These are phyloP conservation scores for Mimumesa dahlbomi DNA, from an alignment of 2,888 invertebrate species.

Conservation along the genomic window DNA sequence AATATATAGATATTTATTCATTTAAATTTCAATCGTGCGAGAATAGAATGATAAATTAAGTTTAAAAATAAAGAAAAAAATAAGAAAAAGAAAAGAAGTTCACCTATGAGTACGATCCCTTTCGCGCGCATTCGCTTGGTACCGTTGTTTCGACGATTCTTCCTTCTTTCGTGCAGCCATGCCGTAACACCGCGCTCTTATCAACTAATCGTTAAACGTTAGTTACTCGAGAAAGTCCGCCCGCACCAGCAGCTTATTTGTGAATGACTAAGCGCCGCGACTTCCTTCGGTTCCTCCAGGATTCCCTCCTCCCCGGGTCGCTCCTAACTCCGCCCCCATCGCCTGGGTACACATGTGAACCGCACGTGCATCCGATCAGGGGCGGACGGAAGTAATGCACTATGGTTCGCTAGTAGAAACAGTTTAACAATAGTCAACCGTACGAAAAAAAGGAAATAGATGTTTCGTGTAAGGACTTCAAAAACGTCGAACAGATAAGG, in stretches of 20 bases:
- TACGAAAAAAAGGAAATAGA: background rate
- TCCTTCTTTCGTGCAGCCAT: constrained; percentile 54
- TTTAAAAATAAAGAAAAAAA: too few relatives aligned
- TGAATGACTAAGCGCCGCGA: constrained; percentile 48
- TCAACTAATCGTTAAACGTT: constrained; percentile 21
- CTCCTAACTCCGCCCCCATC: constrained; percentile 21
- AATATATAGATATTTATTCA: too few relatives aligned
- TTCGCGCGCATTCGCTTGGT: constrained; percentile 91
- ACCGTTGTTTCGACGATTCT: constrained; percentile 83
- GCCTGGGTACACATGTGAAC: constrained; percentile 51
- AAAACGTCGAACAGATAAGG: too few relatives aligned
- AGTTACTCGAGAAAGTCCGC: constrained; percentile 11
- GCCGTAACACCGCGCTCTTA: constrained; percentile 6
- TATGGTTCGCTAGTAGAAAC: constrained; percentile 16
- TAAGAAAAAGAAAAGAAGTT: constrained; percentile 63
- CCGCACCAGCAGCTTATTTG: constrained; percentile 26
- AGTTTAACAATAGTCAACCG: constrained; percentile 3
- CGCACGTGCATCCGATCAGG: constrained; percentile 57
- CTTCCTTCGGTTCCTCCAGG: constrained; percentile 38
- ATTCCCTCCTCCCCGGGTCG: constrained; percentile 38
- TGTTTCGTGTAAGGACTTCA: too few relatives aligned
- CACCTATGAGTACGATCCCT: constrained; percentile 92
- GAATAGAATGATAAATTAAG: background rate
- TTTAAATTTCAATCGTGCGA: too few relatives aligned
- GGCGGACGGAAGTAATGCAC: constrained; percentile 26